Conservation (phyloP, 2,797 vertebrate genomes). For the Lophura swinhoii region DNA sequence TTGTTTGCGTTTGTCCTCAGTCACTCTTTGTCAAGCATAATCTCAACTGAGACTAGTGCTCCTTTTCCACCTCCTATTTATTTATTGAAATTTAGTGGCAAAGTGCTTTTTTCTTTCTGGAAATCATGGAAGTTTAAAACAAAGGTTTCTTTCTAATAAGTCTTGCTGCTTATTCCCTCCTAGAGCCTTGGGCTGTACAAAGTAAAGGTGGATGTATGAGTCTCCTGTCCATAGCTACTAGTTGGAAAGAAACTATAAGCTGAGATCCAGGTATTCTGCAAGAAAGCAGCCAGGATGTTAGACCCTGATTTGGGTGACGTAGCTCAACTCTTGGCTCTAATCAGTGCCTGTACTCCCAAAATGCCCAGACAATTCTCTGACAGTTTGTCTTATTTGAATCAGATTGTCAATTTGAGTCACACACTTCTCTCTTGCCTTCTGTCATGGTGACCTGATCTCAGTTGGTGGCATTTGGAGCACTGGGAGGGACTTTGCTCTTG, state of each 20-base stretch:
- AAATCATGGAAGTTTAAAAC: neutral
- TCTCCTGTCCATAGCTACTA: neutral
- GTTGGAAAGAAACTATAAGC: neutral
- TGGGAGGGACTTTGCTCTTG: neutral
- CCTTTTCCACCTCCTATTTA: neutral
- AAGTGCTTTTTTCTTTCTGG: neutral
- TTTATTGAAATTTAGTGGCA: neutral
- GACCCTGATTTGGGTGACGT: neutral
- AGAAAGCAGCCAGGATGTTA: neutral
- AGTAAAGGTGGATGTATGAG: neutral
- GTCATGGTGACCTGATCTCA: neutral
- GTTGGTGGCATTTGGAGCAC: fast-evolving
- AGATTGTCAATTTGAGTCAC: neutral
- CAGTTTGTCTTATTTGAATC: neutral
- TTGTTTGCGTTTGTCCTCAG: neutral
- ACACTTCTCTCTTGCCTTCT: neutral
- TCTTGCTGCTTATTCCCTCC: neutral
- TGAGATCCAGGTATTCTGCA: neutral
- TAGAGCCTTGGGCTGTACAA: neutral
- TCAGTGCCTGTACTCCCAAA: neutral
- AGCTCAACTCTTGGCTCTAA: neutral
- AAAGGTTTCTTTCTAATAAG: neutral
- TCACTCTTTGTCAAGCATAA: neutral
- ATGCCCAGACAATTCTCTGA: neutral
- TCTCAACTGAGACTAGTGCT: neutral